Evolutionary conservation across 2,888 invertebrate genomes (phyloP).

Genomic region (Pyrochroa serraticornis): DNA sequence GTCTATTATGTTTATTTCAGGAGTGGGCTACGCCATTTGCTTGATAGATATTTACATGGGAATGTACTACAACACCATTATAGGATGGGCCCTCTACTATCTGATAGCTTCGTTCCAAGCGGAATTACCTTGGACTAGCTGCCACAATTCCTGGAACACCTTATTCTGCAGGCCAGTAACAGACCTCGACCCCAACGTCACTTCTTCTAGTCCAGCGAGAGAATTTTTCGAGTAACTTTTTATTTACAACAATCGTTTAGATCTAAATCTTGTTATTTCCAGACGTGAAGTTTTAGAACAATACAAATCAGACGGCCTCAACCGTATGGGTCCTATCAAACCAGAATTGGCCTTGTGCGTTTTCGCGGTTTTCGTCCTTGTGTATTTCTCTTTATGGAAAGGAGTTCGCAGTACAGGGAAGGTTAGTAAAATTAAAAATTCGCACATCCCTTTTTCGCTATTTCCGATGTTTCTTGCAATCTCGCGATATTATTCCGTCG

Average conservation of each 20-base stretch:
- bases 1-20: constrained; percentile 58
- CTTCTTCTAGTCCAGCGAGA: constrained; percentile 78
- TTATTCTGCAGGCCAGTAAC: constrained; percentile 72
- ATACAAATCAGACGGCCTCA: constrained; percentile 80
- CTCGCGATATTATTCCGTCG: constrained; percentile 1
- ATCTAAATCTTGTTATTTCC: constrained; percentile 33
- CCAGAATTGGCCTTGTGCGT: constrained; percentile 89
- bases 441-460: neutral
- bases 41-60: constrained; percentile 94
- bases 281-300: constrained; percentile 89
- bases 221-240: constrained; percentile 85
- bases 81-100: constrained; percentile 95
- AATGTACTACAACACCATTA: constrained; percentile 97
- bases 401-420: constrained; percentile 92
- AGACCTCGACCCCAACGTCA: constrained; percentile 56
- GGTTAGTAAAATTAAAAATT: constrained; percentile 59
- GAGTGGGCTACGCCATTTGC: constrained; percentile 95
- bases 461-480: neutral
- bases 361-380: constrained; percentile 87
- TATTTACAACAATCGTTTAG: neutral
- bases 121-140: constrained; percentile 86
- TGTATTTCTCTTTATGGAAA: constrained; percentile 97
- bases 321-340: constrained; percentile 87
- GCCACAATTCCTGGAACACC: constrained; percentile 88
- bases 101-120: constrained; percentile 81